Evolutionary conservation across 2,888 invertebrate genomes (phyloP), one percentile per base, ranked within the genome.

Genomic region (Trissolcus japonicus): DNA sequence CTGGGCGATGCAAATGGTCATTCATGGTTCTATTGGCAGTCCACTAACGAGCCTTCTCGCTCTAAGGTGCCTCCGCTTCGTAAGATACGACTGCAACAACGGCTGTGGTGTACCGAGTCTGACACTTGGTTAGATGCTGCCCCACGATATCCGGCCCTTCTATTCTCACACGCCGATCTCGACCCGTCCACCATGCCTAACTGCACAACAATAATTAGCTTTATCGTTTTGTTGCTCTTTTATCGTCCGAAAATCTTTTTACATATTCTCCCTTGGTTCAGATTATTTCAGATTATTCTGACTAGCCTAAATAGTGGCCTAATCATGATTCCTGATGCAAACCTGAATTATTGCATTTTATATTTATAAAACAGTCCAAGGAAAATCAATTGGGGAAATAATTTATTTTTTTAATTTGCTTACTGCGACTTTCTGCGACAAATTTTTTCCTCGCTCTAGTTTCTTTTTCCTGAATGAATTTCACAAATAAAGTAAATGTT

Each of bases 91-190:
- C 80, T 57, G 25, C 9, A 79, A 66, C 82, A 72, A 76, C 76
- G 57, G 80, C 75, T 79, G 83, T 85, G 80, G 82, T 80, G 82
- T 83, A 85, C 76, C 75, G 83, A 81, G 80, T 76, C 85, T 83
- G 86, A 85, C 87, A 85, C 83, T 84, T 84, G 81, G 81, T 78
- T 57, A 87, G 88, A 87, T 88, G 83, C 79, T 83, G 82, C 82
- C 79, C 81, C 81, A 79, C 83, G 87, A 87, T 88, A 88, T 86
- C 85, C 79, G 77, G 60, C 80, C 80, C 81, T 79, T 79, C 82
- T 82, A 82, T 82, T 81, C 80, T 80, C 79, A 78, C 76, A 79
- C 80, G 63, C 76, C 78, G 76, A 68, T 65, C 78, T 55, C 65
- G 51, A 55, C 54, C 69, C 67, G 50, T 51, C 11, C 17, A 51